A percentile compares a stretch with the other conserved stretches of the same genome.
Evolutionary conservation across 2,888 invertebrate genomes (phyloP).

Genomic region (Phanerotoma sp.): DNA sequence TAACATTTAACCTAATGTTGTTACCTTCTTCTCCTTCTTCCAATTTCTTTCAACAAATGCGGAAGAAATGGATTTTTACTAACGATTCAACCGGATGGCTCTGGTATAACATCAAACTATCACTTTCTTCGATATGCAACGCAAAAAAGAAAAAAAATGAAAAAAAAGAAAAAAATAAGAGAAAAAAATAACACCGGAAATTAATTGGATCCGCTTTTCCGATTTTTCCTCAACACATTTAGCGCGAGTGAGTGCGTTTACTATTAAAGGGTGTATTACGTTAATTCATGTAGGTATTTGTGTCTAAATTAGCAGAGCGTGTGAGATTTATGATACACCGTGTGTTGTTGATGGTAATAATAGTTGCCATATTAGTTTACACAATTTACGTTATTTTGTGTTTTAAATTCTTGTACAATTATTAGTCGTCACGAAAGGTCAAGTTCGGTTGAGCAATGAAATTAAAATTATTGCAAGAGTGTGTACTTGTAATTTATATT

Average conservation of each 20-base stretch:
- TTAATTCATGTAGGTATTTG: background rate
- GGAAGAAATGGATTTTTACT: slow-evolving; percentile 1
- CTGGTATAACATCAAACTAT: slow-evolving; percentile 1
- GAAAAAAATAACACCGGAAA: slow-evolving; percentile 8
- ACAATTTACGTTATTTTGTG: too few relatives aligned
- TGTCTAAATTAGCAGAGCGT: background rate
- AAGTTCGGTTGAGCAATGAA: too few relatives aligned
- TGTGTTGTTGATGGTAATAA: too few relatives aligned
- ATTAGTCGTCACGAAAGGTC: too few relatives aligned
- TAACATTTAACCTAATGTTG: background rate
- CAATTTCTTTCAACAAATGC: background rate
- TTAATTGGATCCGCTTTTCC: slow-evolving; percentile 12
- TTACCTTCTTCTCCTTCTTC: too few relatives aligned
- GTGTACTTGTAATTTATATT: too few relatives aligned
- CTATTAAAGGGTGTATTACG: background rate
- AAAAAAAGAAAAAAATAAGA: too few relatives aligned
- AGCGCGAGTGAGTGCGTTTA: background rate
- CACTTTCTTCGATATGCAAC: slow-evolving; percentile 16
- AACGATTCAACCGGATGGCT: background rate
- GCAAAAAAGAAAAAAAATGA: too few relatives aligned
- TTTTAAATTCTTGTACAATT: too few relatives aligned
- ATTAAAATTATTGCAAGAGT: too few relatives aligned
- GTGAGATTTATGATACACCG: background rate
- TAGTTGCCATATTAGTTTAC: too few relatives aligned
- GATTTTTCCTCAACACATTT: slow-evolving; percentile 3